Evolutionary conservation across 1,140 invertebrate species (phyloP), one percentile per base, ranked within the genome.

Genomic region (Nephotettix cincticeps): DNA sequence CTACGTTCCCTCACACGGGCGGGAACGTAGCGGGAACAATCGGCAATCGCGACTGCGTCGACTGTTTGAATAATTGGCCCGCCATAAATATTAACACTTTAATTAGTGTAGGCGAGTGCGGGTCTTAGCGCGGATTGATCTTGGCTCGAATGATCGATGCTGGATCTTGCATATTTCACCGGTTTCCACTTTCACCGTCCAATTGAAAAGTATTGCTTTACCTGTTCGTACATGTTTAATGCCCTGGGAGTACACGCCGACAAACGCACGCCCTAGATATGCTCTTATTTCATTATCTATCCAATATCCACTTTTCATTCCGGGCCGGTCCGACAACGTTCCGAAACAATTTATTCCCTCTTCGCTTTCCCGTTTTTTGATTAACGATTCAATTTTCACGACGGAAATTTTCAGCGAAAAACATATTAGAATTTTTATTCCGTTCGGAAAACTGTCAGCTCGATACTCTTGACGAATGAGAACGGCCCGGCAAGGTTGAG

Each of bases 221-320:
- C 56, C 56, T 61, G 56, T 23, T 13, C 56, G 21, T 61, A 21
- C 13, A 61, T 61, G 25, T 61, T 61, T 61, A 61, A 61, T 61
- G 56, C 56, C 56, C 56, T 21, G 56, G 56, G 56, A 61, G 56
- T 29, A 61, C 23, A 27, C 56, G 56, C 28, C 56, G 56, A 61
- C 56, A 61, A 61, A 61, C 56, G 13, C 56, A 61, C 56, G 23
- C 23, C 27, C 56, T 61, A 61, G 56, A 61, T 61, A 61, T 61
- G 56, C 56, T 61, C 56, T 61, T 61, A 61, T 61, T 61, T 61
- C 56, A 61, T 61, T 61, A 61, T 61, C 56, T 61, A 61, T 61
- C 56, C 56, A 61, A 61, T 61, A 61, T 61, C 56, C 56, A 61
- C 56, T 61, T 61, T 61, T 61, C 56, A 61, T 61, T 61, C 56